These are phyloP conservation scores for Erethizon dorsatum DNA, from an alignment of 2,797 vertebrate species.

Conservation along the genomic window DNA sequence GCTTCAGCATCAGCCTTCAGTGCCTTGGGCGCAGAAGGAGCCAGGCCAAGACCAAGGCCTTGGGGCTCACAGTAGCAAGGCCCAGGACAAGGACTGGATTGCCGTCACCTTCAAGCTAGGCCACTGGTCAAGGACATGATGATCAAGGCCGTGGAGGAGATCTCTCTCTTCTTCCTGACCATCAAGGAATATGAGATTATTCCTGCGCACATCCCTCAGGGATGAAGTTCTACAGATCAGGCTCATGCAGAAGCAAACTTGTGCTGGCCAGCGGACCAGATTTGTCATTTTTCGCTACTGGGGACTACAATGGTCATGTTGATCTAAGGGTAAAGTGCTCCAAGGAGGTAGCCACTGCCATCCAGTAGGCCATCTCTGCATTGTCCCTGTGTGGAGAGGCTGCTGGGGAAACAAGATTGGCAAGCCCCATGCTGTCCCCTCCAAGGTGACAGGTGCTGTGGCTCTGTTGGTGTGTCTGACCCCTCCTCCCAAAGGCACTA, in stretches of 20 bases:
- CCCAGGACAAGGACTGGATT: not conserved
- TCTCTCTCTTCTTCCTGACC: not conserved
- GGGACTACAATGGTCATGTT: not conserved
- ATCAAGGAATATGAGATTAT: not conserved
- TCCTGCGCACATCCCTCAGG: not conserved
- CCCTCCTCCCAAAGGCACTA: not conserved
- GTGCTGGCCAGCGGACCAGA: too few species aligned
- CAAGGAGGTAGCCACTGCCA: not conserved
- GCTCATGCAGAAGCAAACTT: not conserved
- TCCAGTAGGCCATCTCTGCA: not conserved
- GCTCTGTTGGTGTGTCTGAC: not conserved
- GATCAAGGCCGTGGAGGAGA: not conserved
- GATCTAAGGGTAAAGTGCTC: not conserved
- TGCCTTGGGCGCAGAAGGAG: not conserved
- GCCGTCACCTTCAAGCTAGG: not conserved
- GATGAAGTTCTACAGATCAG: not conserved
- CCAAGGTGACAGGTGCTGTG: not conserved
- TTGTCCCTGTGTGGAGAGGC: not conserved
- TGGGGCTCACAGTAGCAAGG: not conserved
- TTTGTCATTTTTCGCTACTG: not conserved
- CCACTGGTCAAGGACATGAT: not conserved
- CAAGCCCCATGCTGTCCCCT: not conserved
- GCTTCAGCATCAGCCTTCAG: not conserved
- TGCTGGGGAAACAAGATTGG: not conserved
- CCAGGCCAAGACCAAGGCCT: not conserved